Evolutionary conservation across 2,797 vertebrate genomes (phyloP), one percentile per base, ranked within the genome.

Genomic region (Mycteria americana): DNA sequence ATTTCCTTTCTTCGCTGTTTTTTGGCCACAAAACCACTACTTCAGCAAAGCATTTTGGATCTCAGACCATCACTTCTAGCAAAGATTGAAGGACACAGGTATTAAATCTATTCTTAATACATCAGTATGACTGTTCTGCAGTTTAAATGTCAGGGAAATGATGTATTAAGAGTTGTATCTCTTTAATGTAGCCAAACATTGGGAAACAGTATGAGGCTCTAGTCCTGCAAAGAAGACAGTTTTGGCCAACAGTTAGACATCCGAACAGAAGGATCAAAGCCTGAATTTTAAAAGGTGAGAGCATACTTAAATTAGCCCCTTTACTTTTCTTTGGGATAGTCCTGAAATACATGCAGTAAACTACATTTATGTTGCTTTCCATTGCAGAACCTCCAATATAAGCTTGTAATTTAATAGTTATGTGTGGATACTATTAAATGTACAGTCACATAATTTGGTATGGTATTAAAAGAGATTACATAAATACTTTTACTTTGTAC

Each of bases 211-310:
- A 48, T 11, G 14, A 53, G 11, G 12, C 54, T 39, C 21, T 13
- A n/a, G 13, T 7, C 30, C 41, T 27, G 18, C 28, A 23, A 25
- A 60, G 41, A 43, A 0, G 1, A 45, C 3, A 8, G 45, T 8
- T 43, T 30, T 18, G 28, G 12, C 24, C 70, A 23, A 7, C 2
- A 25, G 21, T 30, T 18, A 31, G 28, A 39, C 35, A 59, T 4
- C 18, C 6, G 16, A 50, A 22, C 19, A 18, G 37, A 75, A 79
- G 28, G 13, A 67, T 31, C 35, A 43, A 73, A 65, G 33, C 9
- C 22, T 17, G 3, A 46, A 46, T n/a, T 67, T 85, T 73, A 39
- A 73, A 63, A 92, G 78, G 56, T 88, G n/a, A 91, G 63, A 82
- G n/a, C 9, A 16, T 24, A 50, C 5, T 48, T 41, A 30, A 77